Evolutionary conservation across 2,888 invertebrate genomes (phyloP).

Genomic region (Bhutanitis thaidina): DNA sequence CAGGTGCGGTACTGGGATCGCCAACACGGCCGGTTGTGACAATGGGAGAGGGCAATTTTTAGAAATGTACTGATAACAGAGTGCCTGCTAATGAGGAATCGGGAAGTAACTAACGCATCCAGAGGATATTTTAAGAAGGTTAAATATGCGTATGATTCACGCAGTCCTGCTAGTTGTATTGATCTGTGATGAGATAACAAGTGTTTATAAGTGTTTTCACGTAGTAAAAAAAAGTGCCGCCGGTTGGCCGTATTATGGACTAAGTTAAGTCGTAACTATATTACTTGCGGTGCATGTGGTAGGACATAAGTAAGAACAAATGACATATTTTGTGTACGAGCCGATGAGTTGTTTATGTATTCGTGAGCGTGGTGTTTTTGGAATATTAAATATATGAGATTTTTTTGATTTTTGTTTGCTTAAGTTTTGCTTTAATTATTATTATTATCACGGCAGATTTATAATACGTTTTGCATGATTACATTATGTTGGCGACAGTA

Average conservation of each 20-base stretch:
- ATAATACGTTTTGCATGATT: slow-evolving; percentile 56
- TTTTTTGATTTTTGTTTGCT: slow-evolving; percentile 42
- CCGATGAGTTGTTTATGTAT: slow-evolving; percentile 37
- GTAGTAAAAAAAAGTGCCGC: slow-evolving; percentile 18
- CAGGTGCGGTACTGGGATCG: too few relatives aligned
- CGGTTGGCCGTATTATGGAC: slow-evolving; percentile 9
- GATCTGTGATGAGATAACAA: slow-evolving; percentile 74
- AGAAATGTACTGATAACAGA: too few relatives aligned
- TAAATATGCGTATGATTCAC: slow-evolving; percentile 1
- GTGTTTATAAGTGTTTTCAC: slow-evolving; percentile 25
- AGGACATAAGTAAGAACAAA: slow-evolving; percentile 50
- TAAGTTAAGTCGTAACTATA: slow-evolving; percentile 17
- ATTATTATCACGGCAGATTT: slow-evolving; percentile 60
- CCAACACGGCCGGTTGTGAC: too few relatives aligned
- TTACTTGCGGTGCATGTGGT: slow-evolving; percentile 25
- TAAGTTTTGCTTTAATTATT: slow-evolving; percentile 70
- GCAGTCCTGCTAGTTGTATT: slow-evolving; percentile 24
- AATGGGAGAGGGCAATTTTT: too few relatives aligned
- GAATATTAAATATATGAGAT: slow-evolving; percentile 45
- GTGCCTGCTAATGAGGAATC: too few relatives aligned
- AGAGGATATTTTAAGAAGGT: neutral
- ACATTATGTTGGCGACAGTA: slow-evolving; percentile 48
- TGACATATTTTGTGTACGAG: slow-evolving; percentile 76
- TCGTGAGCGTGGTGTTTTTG: slow-evolving; percentile 40
- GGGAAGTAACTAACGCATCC: too few relatives aligned